A percentile compares a stretch with the other conserved stretches of the same genome.
Conservation (phyloP, 2,797 vertebrate genomes). For the Pristis pectinata region DNA sequence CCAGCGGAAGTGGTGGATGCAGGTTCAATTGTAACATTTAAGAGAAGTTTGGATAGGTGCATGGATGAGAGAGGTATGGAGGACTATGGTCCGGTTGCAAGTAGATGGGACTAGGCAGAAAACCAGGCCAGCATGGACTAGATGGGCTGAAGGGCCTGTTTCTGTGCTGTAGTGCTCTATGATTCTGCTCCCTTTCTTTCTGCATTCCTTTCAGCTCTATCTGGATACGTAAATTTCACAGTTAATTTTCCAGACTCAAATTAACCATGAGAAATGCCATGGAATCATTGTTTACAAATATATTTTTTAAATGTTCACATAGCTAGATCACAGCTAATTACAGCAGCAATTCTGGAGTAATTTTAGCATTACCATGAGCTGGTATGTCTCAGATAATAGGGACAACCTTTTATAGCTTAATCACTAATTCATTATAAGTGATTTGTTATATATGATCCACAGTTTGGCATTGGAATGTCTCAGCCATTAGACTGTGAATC, state of each 20-base stretch:
- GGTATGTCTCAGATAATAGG: not conserved
- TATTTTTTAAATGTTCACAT: not conserved
- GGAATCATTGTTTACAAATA: not conserved
- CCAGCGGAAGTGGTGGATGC: too few species aligned
- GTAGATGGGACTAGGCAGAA: too few species aligned
- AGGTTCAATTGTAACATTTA: too few species aligned
- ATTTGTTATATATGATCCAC: not conserved
- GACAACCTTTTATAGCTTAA: slow-evolving; percentile 5
- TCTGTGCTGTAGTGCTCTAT: too few species aligned
- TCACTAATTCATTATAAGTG: slow-evolving; percentile 11
- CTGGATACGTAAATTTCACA: not conserved
- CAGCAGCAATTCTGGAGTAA: slow-evolving; percentile 1
- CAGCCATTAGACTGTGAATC: not conserved
- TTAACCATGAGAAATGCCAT: not conserved
- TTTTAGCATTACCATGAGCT: not conserved
- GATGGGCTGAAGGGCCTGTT: too few species aligned
- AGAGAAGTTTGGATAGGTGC: too few species aligned
- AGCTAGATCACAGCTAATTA: not conserved
- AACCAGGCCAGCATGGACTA: too few species aligned
- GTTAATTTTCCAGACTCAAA: not conserved
- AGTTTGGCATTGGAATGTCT: not conserved
- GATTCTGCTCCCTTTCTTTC: too few species aligned
- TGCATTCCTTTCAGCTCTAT: not conserved
- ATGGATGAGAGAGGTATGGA: too few species aligned
- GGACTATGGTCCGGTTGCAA: too few species aligned